Conservation (phyloP, 2,113 vertebrate species). For the Cyprinodon brontotheroides region DNA sequence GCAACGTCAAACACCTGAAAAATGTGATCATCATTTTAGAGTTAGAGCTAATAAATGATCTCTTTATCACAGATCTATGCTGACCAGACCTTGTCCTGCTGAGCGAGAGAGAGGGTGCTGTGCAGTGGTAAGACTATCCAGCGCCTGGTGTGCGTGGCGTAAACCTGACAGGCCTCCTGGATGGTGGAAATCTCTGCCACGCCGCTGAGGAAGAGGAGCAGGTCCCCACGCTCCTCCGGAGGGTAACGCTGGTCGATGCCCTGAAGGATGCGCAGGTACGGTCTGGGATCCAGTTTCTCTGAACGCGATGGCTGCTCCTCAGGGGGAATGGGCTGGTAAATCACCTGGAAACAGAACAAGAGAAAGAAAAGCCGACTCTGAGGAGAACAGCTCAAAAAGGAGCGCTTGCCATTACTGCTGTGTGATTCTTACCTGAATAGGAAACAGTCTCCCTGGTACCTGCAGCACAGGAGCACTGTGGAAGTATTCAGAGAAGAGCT, state of each 20-base stretch:
- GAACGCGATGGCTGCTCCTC: slow-evolving; percentile 74
- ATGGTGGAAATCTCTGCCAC: slow-evolving; percentile 88
- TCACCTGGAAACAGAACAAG: slow-evolving; percentile 75
- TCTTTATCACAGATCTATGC: not conserved
- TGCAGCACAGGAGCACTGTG: slow-evolving; percentile 85
- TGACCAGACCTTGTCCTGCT: slow-evolving; percentile 89
- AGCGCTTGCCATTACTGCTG: not conserved
- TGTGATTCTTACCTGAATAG: slow-evolving; percentile 83
- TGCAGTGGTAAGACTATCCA: slow-evolving; percentile 91
- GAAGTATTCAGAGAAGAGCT: slow-evolving; percentile 89
- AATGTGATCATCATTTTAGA: not conserved
- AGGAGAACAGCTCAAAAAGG: not conserved
- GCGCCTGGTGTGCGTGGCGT: slow-evolving; percentile 82
- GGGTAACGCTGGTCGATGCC: slow-evolving; percentile 90
- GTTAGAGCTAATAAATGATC: not conserved
- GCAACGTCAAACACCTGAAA: slow-evolving; percentile 89
- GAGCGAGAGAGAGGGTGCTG: slow-evolving; percentile 86
- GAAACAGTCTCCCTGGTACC: slow-evolving; percentile 90
- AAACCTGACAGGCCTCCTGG: slow-evolving; percentile 85
- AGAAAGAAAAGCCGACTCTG: not conserved
- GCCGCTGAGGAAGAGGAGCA: slow-evolving; percentile 93
- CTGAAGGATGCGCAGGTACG: slow-evolving; percentile 89
- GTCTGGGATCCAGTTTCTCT: slow-evolving; percentile 87
- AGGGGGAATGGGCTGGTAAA: slow-evolving; percentile 86
- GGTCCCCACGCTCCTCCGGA: slow-evolving; percentile 87